These are phyloP conservation scores for Drosophila trapezifrons DNA, from an alignment of 1,140 invertebrate genomes.

Conservation along the genomic window DNA sequence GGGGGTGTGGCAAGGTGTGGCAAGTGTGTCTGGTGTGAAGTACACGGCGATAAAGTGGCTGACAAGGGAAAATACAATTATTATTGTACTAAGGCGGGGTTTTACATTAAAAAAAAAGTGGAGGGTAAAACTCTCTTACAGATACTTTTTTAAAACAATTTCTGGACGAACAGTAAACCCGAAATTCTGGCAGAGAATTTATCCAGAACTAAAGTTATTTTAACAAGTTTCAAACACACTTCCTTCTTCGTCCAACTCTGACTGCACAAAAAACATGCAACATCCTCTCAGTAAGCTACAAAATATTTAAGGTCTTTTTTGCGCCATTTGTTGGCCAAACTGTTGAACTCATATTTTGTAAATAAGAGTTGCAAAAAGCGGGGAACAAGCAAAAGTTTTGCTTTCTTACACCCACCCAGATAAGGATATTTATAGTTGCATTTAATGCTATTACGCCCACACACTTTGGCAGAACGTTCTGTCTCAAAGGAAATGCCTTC, in stretches of 20 bases:
- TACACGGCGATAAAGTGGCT: constrained; percentile 11
- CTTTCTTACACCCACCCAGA: constrained; percentile 12
- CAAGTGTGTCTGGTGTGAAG: constrained; percentile 49
- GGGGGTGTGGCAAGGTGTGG: constrained; percentile 29
- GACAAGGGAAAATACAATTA: constrained; percentile 4
- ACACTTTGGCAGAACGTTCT: constrained; percentile 3
- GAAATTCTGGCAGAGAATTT: no score
- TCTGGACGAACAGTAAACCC: no score
- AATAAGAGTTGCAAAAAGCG: constrained; percentile 17
- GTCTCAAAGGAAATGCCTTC: constrained; percentile 57
- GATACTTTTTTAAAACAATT: no score
- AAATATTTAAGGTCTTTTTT: neutral
- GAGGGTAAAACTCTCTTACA: neutral
- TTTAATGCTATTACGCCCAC: constrained; percentile 48
- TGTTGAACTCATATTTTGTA: constrained; percentile 39
- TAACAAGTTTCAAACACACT: neutral
- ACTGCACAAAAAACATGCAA: neutral
- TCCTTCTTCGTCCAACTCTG: neutral
- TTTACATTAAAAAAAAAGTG: neutral
- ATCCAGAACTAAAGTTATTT: no score
- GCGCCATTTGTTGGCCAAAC: constrained; percentile 26
- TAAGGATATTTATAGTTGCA: constrained; percentile 29
- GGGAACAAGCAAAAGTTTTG: constrained; percentile 32
- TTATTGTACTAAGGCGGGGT: neutral
- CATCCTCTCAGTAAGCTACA: neutral